Evolutionary conservation across 2,113 vertebrate species (phyloP).

Genomic region (Pituophis catenifer): DNA sequence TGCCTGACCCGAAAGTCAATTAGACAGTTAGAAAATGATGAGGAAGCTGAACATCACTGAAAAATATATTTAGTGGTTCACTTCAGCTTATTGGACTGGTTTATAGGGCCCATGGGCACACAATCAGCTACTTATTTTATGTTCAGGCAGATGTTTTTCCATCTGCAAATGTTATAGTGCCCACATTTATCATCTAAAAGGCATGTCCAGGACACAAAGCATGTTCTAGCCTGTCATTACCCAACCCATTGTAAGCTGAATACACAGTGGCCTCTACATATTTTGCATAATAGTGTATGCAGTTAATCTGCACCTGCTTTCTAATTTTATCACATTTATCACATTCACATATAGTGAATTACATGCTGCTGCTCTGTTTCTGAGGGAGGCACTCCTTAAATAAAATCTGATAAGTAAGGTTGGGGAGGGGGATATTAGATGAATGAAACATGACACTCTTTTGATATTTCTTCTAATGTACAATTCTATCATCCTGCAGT

Average conservation of each 20-base stretch:
- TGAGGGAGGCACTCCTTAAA: background rate
- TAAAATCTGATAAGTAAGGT: constrained; percentile 8
- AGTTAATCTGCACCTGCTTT: background rate
- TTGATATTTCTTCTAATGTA: background rate
- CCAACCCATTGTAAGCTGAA: background rate
- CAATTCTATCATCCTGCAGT: background rate
- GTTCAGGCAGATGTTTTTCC: background rate
- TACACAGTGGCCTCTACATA: background rate
- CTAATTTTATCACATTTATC: background rate
- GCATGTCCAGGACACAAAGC: background rate
- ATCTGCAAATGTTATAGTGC: background rate
- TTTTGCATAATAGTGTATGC: background rate
- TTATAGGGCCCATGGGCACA: background rate
- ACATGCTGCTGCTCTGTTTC: constrained; percentile 4
- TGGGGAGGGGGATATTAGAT: background rate
- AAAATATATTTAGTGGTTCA: background rate
- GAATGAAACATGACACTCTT: background rate
- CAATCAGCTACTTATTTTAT: background rate
- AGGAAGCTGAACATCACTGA: background rate
- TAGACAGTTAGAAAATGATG: background rate
- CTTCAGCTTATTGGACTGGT: background rate
- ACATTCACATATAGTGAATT: background rate
- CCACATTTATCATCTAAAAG: background rate
- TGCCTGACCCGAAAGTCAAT: background rate
- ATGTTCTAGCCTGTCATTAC: background rate